Conservation (phyloP, 2,797 vertebrate genomes). For the Macropodus opercularis region DNA sequence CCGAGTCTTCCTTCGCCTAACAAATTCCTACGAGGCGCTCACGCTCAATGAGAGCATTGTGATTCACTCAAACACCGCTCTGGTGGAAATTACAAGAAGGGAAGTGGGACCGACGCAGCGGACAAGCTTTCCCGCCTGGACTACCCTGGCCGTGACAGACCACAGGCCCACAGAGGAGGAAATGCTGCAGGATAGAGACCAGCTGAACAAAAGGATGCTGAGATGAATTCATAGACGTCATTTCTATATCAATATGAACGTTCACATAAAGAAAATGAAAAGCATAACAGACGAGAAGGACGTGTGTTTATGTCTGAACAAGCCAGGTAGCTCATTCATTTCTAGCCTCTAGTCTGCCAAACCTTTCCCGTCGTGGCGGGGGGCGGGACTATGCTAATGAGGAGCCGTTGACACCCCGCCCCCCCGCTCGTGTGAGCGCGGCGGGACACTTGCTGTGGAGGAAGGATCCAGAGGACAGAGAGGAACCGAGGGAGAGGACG, state of each 20-base stretch:
- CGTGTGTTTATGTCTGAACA: no score
- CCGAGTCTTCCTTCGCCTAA: conserved; percentile 65
- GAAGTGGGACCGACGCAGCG: conserved; percentile 51
- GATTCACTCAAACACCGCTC: conserved; percentile 59
- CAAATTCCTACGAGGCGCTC: conserved; percentile 78
- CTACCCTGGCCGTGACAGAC: conserved; percentile 29
- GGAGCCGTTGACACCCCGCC: conserved; percentile 54
- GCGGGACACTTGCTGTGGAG: conserved; percentile 59
- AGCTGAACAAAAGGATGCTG: background rate
- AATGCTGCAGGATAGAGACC: conserved; percentile 45
- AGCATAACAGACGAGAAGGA: no score
- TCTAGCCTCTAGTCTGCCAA: no score
- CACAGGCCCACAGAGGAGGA: conserved; percentile 19
- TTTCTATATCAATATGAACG: no score
- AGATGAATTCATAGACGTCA: no score
- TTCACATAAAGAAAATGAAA: no score
- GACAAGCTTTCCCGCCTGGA: conserved; percentile 59
- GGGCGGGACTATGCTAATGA: conserved; percentile 78
- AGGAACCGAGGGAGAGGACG: conserved; percentile 33
- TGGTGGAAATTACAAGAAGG: conserved; percentile 51
- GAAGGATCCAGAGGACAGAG: conserved; percentile 20
- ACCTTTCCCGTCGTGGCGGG: conserved; percentile 19
- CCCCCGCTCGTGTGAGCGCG: conserved; percentile 33
- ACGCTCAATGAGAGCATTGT: conserved; percentile 82
- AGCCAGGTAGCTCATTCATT: no score